Evolutionary conservation across 2,888 invertebrate species (phyloP).

Genomic region (Cephalotes varians): DNA sequence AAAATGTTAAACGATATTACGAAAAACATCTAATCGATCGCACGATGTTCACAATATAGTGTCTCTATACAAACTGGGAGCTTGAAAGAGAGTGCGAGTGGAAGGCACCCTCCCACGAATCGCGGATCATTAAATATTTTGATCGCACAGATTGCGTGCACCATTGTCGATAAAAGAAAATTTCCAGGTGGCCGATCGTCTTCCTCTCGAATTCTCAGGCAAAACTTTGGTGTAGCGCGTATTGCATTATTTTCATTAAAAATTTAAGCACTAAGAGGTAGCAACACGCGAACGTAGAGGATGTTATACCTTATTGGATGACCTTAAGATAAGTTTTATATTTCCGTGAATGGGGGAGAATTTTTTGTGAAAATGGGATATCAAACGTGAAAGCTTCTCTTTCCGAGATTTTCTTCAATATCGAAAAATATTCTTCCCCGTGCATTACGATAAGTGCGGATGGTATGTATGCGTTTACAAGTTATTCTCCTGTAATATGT

Average conservation of each 20-base stretch:
- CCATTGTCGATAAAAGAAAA: slow-evolving; percentile 19
- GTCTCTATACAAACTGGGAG: neutral
- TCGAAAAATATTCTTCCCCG: neutral
- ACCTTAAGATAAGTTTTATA: neutral
- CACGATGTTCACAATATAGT: neutral
- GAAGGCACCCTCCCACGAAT: neutral
- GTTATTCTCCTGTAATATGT: no score
- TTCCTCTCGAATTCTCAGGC: neutral
- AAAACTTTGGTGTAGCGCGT: neutral
- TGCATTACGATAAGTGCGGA: neutral
- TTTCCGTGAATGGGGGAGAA: neutral
- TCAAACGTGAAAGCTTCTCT: neutral
- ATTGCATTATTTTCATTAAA: slow-evolving; percentile 11
- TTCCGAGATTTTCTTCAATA: neutral
- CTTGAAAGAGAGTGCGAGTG: neutral
- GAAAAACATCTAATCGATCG: neutral
- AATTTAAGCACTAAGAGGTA: slow-evolving; percentile 5
- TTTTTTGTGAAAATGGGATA: neutral
- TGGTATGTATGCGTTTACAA: no score
- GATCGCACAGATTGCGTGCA: neutral
- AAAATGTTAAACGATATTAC: neutral
- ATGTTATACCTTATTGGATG: neutral
- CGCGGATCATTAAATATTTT: slow-evolving; percentile 32
- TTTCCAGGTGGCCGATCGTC: neutral
- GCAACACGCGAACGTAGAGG: neutral